These are phyloP conservation scores for Plodia interpunctella DNA, from an alignment of 1,140 invertebrate genomes.

Conservation along the genomic window DNA sequence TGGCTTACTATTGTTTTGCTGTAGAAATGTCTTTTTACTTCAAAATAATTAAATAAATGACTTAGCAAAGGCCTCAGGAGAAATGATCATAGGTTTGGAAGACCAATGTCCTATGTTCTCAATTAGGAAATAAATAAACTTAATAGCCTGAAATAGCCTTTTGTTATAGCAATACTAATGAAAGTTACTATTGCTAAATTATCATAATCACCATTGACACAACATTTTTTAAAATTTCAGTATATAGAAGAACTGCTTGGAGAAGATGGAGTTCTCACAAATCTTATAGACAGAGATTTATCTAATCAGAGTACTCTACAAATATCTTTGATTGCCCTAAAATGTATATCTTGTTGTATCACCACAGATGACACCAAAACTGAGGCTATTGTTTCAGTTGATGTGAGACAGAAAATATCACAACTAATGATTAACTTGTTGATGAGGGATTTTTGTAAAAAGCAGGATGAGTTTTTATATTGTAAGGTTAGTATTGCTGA, in stretches of 20 bases:
- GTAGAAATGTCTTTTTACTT: too few relatives aligned
- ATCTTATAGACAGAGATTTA: conserved; percentile 34
- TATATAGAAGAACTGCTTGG: conserved; percentile 53
- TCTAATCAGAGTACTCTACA: conserved; percentile 41
- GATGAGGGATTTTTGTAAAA: conserved; percentile 44
- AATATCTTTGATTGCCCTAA: conserved; percentile 43
- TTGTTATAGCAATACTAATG: too few relatives aligned
- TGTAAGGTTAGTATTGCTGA: conserved; percentile 47
- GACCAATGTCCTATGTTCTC: too few relatives aligned
- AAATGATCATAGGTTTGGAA: too few relatives aligned
- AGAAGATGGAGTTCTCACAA: conserved; percentile 40
- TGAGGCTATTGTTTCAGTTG: conserved; percentile 17
- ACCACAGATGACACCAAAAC: conserved; percentile 39
- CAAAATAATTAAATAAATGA: too few relatives aligned
- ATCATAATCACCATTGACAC: conserved; percentile 2
- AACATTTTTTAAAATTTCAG: conserved; percentile 33
- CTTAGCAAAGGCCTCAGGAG: too few relatives aligned
- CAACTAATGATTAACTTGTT: conserved; percentile 42
- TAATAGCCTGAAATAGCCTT: too few relatives aligned
- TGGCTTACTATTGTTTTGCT: too few relatives aligned
- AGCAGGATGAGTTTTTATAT: conserved; percentile 57
- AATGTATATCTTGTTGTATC: conserved; percentile 47
- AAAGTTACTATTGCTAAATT: too few relatives aligned
- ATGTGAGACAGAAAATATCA: conserved; percentile 45
- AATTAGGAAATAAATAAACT: too few relatives aligned